phyloP scores from a whole-genome alignment of 2,113 vertebrate species.

The Sinocyclocheilus anshuiensis region DNA sequence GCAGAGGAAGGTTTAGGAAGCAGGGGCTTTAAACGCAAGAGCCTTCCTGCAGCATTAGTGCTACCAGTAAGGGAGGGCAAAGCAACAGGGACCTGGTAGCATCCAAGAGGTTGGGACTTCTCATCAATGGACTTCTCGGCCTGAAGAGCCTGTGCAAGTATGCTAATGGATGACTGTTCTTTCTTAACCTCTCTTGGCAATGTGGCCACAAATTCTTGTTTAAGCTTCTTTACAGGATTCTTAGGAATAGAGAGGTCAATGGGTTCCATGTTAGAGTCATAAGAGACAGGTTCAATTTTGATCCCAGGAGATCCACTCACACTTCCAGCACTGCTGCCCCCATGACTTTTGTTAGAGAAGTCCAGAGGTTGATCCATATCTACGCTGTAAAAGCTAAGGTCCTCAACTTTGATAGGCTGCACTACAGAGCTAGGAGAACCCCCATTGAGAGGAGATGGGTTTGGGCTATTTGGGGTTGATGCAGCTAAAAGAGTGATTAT shows the following conservation, averaged over 20 bases:
- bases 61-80: constrained; percentile 50
- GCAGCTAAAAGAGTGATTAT: constrained; percentile 63
- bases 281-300: constrained; percentile 43
- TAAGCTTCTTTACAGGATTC: constrained; percentile 75
- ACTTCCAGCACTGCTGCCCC: constrained; percentile 29
- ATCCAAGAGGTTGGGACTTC: constrained; percentile 41
- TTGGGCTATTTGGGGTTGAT: constrained; percentile 37
- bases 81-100: constrained; percentile 49
- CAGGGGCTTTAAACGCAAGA: constrained; percentile 55
- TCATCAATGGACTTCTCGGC: constrained; percentile 38
- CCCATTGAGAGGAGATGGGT: constrained; percentile 30
- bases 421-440: constrained; percentile 19
- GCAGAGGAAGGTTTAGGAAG: constrained; percentile 50
- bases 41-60: constrained; percentile 18
- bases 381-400: constrained; percentile 35
- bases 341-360: constrained; percentile 83
- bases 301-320: constrained; percentile 30
- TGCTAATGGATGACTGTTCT: constrained; percentile 66
- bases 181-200: constrained; percentile 67
- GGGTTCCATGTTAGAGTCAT: constrained; percentile 78
- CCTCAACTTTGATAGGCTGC: constrained; percentile 50
- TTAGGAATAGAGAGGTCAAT: constrained; percentile 94
- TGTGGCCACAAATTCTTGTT: constrained; percentile 46
- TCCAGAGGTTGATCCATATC: constrained; percentile 89
- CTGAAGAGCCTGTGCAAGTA: constrained; percentile 11